These are phyloP conservation scores for Hedychridium roseum DNA, from an alignment of 2,888 invertebrate species.

Conservation along the genomic window DNA sequence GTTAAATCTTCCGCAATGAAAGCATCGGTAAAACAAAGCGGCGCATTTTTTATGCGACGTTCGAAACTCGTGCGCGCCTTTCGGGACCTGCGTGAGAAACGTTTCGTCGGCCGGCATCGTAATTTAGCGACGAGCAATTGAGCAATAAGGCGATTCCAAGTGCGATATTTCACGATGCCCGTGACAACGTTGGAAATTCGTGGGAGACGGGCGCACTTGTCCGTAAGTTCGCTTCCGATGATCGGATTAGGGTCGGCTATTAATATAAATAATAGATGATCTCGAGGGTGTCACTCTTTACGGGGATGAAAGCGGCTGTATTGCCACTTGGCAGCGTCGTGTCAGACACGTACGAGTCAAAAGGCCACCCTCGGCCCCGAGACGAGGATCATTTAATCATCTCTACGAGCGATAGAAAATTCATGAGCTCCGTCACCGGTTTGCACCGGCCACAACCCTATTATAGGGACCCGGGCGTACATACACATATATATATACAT, in stretches of 20 bases:
- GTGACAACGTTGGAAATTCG: no score
- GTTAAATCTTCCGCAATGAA: no score
- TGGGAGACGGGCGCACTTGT: not conserved
- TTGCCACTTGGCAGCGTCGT: conserved; percentile 34
- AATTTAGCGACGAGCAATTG: no score
- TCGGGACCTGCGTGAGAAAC: no score
- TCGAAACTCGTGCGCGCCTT: no score
- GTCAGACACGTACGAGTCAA: conserved; percentile 41
- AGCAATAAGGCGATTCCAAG: no score
- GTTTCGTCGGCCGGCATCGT: no score
- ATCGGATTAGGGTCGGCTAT: conserved; percentile 30
- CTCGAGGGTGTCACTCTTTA: no score
- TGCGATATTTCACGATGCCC: no score
- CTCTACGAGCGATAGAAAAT: conserved; percentile 53
- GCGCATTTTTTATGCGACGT: no score
- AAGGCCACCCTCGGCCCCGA: conserved; percentile 37
- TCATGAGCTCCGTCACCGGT: conserved; percentile 48
- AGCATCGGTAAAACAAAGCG: no score
- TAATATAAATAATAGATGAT: conserved; percentile 58
- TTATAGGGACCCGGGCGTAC: conserved; percentile 28
- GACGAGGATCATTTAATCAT: conserved; percentile 52
- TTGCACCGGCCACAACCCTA: conserved; percentile 36
- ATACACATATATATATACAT: no score
- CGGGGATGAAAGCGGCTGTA: conserved; percentile 20
- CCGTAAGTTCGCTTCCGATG: not conserved